Conservation (phyloP, 2,888 invertebrate species). For the Volucella zonaria region DNA sequence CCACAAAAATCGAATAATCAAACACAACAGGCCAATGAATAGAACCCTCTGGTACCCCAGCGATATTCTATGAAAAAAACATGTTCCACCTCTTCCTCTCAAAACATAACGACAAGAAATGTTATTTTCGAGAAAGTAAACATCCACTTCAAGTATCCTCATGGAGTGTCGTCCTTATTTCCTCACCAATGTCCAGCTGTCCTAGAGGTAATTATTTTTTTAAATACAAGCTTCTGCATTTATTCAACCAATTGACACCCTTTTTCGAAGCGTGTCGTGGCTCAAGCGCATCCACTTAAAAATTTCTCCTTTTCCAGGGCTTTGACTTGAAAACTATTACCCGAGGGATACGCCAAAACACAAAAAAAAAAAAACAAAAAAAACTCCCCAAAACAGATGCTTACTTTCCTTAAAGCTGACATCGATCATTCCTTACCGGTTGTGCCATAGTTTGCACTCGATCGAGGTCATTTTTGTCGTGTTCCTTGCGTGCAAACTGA, state of each 20-base stretch:
- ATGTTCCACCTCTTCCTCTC: too few relatives aligned
- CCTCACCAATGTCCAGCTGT: too few relatives aligned
- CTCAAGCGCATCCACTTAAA: slow-evolving; percentile 4
- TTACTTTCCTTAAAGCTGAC: slow-evolving; percentile 52
- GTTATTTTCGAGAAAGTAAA: too few relatives aligned
- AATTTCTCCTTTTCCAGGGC: slow-evolving; percentile 38
- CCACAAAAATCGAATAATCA: too few relatives aligned
- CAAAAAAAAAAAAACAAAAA: slow-evolving; percentile 1
- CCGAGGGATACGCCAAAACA: background rate
- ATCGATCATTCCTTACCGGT: slow-evolving; percentile 61
- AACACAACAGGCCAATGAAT: too few relatives aligned
- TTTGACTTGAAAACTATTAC: slow-evolving; percentile 14
- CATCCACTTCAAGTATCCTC: too few relatives aligned
- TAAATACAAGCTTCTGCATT: slow-evolving; percentile 20
- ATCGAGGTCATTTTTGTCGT: slow-evolving; percentile 63
- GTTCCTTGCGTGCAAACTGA: slow-evolving; percentile 56
- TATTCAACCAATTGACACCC: slow-evolving; percentile 52
- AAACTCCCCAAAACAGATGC: slow-evolving; percentile 58
- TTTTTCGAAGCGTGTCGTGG: slow-evolving; percentile 6
- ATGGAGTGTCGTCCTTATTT: too few relatives aligned
- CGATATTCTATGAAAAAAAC: too few relatives aligned
- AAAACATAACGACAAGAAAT: too few relatives aligned
- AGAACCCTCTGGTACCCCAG: too few relatives aligned
- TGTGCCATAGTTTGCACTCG: slow-evolving; percentile 30
- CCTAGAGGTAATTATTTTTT: too few relatives aligned